Evolutionary conservation across 1,140 invertebrate species (phyloP).

Genomic region (Nephila pilipes): DNA sequence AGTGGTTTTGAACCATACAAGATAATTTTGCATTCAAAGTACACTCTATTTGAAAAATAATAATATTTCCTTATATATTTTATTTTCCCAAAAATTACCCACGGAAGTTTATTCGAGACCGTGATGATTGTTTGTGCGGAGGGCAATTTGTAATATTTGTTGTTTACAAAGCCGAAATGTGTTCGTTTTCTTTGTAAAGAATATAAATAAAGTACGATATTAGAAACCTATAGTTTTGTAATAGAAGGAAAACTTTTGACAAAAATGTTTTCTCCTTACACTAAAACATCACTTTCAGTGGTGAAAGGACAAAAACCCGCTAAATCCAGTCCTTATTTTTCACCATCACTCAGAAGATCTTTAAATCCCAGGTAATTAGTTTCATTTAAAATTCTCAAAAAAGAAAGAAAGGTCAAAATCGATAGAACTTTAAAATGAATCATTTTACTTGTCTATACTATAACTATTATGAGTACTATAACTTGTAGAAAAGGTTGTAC

Average conservation of each 20-base stretch:
- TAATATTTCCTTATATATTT: too few species aligned
- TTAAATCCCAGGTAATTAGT: not conserved
- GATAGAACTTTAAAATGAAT: too few species aligned
- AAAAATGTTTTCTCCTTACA: conserved; percentile 49
- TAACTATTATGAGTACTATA: too few species aligned
- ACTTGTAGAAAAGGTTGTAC: too few species aligned
- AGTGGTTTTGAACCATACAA: too few species aligned
- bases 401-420: too few species aligned
- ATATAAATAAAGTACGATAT: not conserved
- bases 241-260: not conserved
- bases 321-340: conserved; percentile 33
- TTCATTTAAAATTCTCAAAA: too few species aligned
- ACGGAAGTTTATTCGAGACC: not conserved
- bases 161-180: not conserved
- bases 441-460: too few species aligned
- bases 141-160: not conserved
- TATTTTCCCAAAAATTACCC: too few species aligned
- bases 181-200: not conserved
- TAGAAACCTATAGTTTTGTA: not conserved
- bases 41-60: too few species aligned
- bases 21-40: too few species aligned
- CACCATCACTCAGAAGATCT: conserved; percentile 25
- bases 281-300: conserved; percentile 30
- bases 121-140: not conserved
- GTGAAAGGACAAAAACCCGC: conserved; percentile 19